These are phyloP conservation scores for Synergus laeviventris DNA, from an alignment of 2,888 invertebrate genomes.

Conservation along the genomic window DNA sequence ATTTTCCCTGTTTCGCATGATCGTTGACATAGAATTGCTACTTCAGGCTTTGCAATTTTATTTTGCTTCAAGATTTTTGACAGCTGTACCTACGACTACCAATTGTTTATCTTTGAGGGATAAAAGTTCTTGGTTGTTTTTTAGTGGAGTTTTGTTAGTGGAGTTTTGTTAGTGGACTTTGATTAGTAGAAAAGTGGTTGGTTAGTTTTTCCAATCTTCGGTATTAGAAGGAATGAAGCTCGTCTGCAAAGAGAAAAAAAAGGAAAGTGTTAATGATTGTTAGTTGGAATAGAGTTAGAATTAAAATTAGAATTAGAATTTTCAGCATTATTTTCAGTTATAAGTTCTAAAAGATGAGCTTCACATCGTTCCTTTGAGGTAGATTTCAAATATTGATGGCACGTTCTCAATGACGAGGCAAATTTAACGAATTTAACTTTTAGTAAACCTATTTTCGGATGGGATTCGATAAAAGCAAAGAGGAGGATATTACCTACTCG, in stretches of 20 bases:
- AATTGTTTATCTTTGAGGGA: not conserved
- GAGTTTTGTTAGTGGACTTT: not conserved
- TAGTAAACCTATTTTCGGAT: not conserved
- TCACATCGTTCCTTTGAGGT: too few relatives aligned
- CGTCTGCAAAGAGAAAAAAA: slow-evolving; percentile 21
- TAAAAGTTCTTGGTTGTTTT: not conserved
- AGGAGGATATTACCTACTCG: not conserved
- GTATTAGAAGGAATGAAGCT: not conserved
- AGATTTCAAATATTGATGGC: not conserved
- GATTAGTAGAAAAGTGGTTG: slow-evolving; percentile 3
- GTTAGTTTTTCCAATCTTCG: slow-evolving; percentile 35
- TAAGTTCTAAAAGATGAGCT: not conserved
- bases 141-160: slow-evolving; percentile 11
- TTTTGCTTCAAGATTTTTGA: not conserved
- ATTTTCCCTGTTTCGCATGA: slow-evolving; percentile 73
- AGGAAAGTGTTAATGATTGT: slow-evolving; percentile 25
- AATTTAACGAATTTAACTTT: not conserved
- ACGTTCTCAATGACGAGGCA: slow-evolving; percentile 31
- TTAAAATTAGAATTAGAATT: not conserved
- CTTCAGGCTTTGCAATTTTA: not conserved
- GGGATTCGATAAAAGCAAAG: not conserved
- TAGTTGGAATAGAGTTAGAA: not conserved
- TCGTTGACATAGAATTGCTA: slow-evolving; percentile 54
- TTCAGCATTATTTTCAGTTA: slow-evolving; percentile 44
- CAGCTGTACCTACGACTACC: not conserved